Percentiles rank a stretch among this genome's conserved stretches.
Evolutionary conservation across 2,113 vertebrate species (phyloP).

Genomic region (Sialia sialis): DNA sequence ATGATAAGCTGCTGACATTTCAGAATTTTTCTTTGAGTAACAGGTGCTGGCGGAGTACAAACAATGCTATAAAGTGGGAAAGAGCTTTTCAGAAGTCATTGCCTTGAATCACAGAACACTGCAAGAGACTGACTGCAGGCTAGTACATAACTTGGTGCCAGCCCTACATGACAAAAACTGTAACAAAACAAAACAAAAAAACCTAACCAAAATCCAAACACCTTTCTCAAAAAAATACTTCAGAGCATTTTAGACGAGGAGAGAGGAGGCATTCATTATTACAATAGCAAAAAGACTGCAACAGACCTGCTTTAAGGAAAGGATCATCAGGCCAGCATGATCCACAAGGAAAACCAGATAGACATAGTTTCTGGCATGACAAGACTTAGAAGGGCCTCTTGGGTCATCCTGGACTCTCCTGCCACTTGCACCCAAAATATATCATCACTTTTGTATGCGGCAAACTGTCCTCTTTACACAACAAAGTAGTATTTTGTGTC

Average conservation of each 20-base stretch:
- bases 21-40: neutral
- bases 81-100: neutral
- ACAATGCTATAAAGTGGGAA: neutral
- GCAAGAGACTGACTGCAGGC: neutral
- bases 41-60: neutral
- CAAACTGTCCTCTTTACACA: neutral
- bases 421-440: neutral
- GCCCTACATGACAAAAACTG: neutral
- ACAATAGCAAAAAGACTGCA: neutral
- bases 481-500: neutral
- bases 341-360: neutral
- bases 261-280: neutral
- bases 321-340: neutral
- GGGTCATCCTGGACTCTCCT: too few relatives aligned
- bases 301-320: neutral
- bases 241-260: neutral
- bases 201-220: neutral
- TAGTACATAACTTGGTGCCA: neutral
- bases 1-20: neutral
- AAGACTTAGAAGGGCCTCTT: neutral
- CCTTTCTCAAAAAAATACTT: neutral
- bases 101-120: neutral
- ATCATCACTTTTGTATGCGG: neutral
- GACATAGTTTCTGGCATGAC: neutral
- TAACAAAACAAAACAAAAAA: neutral